Base-by-base conservation (phyloP, 2,888 invertebrate species). In the Cotesia congregata region DNA sequence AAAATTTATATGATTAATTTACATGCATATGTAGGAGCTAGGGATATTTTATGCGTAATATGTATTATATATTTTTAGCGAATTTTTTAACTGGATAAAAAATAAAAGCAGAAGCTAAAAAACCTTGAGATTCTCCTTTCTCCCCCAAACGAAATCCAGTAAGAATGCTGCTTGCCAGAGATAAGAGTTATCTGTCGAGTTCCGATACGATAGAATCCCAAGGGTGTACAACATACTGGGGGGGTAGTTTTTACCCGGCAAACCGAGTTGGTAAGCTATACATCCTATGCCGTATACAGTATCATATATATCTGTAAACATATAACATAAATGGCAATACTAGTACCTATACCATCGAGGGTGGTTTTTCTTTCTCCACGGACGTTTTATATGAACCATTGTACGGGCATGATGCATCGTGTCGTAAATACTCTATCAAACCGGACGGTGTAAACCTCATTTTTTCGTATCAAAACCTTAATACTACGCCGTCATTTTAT, bases 351-450 rank as follows among this genome's bases (percentile, higher is more conserved):
- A 62, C 71, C 72, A 68, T 74, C 72, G 72, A 71, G 76, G 75
- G 79, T 73, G 67, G 65, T 30, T 65, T 64, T 67, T 50, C 67
- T 65, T 73, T 75, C 64, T 72, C 70, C 71, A 77, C 50, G 50
- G 70, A 41, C 73, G 69, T 73, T 70, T 15, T 15, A 17, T 41
- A 17, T 83, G 84, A 86, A 84, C 86, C 85, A 88, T 89, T 89
- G 89, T 89, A 86, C 87, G 83, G 81, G 83, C 73, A 80, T 89
- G 89, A 89, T 89, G 86, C 87, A 89, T 89, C 87, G 86, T 86
- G 88, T 87, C 88, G 87, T 88, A 88, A 88, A 89, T 88, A 88
- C 88, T 86, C 83, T 86, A 88, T 88, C 86, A 82, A 81, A 84
- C 41, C 76, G 65, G 72, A 77, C 60, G 74, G 72, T 67, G 50